Base-by-base conservation (phyloP, 1,140 invertebrate species). In the Elysia chlorotica region DNA sequence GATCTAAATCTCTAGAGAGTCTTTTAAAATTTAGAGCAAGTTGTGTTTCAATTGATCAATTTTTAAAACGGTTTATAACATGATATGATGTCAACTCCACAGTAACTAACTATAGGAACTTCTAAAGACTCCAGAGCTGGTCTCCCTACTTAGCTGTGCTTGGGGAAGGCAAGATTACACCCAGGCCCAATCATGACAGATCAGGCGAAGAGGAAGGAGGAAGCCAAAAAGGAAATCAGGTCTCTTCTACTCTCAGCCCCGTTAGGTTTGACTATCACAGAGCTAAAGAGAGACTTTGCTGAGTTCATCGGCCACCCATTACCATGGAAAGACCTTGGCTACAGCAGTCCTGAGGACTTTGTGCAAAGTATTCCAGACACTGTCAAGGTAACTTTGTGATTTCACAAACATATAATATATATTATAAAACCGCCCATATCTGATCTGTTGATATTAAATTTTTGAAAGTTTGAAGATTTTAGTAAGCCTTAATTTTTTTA, bases 291-390 rank as follows among this genome's bases (percentile, higher is more conserved):
- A 53, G 84, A 85, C 71, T 84, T 79, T 65, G 41, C 74, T 57
- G 61, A 77, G 23, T 81, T 81, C 66, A 76, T 82, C 35, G 80
- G 80, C 23, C 63, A 38, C 10, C 71, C 69, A 0, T 54, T 85
- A 19, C 82, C 82, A 0, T 80, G 35, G 57, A 76, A 74, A 53
- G 59, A 78, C 65, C 37, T 84, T 10, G 84, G 84, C 0, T 85
- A 82, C 68, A 56, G 61, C 1, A 76, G 28, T 3, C 31, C 74
- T 0, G 77, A 83, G 65, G 81, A 83, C 72, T 79, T 82, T 62
- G 41, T 85, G 0, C 76, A 71, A 67, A 79, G 81, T 53, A 79
- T 84, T 28, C 71, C 77, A 35, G 84, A 85, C 77, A 78, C 74
- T 53, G 75, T 83, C 14, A 41, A 57, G 25, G 48, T 74, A 33